Percentiles rank a stretch among this genome's conserved stretches.
phyloP scores from a whole-genome alignment of 1,140 invertebrate genomes.

The Panulirus ornatus region DNA sequence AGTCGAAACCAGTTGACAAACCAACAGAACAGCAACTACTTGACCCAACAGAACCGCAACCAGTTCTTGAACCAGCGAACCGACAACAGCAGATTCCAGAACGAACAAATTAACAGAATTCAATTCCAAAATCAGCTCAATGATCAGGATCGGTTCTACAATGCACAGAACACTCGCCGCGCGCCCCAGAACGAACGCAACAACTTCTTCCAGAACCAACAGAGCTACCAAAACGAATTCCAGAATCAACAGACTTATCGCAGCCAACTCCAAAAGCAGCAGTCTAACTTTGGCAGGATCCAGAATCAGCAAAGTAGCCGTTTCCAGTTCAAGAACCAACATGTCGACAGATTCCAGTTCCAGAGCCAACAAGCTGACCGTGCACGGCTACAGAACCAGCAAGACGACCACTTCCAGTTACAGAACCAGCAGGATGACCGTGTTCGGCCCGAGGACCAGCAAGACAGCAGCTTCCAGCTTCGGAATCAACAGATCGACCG shows the following conservation, averaged over 20 bases:
- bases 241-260: no score
- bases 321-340: background rate
- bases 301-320: background rate
- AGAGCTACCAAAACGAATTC: background rate
- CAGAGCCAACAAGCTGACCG: background rate
- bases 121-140: background rate
- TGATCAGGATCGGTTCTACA: background rate
- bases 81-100: background rate
- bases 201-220: background rate
- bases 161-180: background rate
- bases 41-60: background rate
- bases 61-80: background rate
- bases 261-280: background rate
- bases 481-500: slow-evolving; percentile 1
- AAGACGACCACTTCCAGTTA: background rate
- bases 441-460: background rate
- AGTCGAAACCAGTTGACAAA: background rate
- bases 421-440: background rate
- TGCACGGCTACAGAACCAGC: background rate
- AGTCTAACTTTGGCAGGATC: background rate
- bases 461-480: background rate
- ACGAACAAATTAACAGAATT: background rate
- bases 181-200: background rate
- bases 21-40: background rate
- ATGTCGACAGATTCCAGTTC: background rate